Base-by-base conservation (phyloP, 2,113 vertebrate genomes). In the Callorhinus ursinus region DNA sequence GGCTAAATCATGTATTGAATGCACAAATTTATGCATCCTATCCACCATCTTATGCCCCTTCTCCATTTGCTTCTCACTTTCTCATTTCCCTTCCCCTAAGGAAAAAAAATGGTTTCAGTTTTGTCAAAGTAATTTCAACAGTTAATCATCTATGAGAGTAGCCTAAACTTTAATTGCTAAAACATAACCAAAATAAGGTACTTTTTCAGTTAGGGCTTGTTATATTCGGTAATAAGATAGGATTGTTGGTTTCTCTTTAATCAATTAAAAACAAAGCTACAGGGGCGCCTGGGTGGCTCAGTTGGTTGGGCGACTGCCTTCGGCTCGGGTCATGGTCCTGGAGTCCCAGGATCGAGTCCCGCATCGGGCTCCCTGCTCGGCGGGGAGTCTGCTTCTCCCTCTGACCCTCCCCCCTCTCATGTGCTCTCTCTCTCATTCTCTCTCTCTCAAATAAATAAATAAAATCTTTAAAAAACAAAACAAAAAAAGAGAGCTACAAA, bases 1-100 rank as follows among this genome's bases (percentile, higher is more conserved):
- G 92, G 97, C 97, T 92, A 96, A 98, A 97, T 36, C 71, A 82
- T 83, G 42, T 94, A 95, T 90, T 92, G 69, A 97, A 98, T 97
- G 97, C 96, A 85, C 88, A 97, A 88, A 85, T 8, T 96, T 83
- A 95, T 95, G 77, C 97, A 94, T 93, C 95, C 65, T 96, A 81
- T 90, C 97, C 82, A 92, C 83, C 92, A 96, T 93, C 42, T 21
- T 98, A 95, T 97, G 97, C 96, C 93, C 95, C 94, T 95, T 95
- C 49, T 84, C 79, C 88, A 59, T 71, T 80, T 65, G 82, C 87
- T 57, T 87, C 95, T 33, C 21, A 69, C 85, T 72, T 82, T 31
- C 49, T 55, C 63, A 67, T 61, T 88, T 82, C 39, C 59, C 33
- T 82, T 72, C 51, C 46, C 55, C 21, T 26, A 69, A 26, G 39